Evolutionary conservation across 2,888 invertebrate species (phyloP), one percentile per base, ranked within the genome.

Genomic region (Tenthredo amoena): DNA sequence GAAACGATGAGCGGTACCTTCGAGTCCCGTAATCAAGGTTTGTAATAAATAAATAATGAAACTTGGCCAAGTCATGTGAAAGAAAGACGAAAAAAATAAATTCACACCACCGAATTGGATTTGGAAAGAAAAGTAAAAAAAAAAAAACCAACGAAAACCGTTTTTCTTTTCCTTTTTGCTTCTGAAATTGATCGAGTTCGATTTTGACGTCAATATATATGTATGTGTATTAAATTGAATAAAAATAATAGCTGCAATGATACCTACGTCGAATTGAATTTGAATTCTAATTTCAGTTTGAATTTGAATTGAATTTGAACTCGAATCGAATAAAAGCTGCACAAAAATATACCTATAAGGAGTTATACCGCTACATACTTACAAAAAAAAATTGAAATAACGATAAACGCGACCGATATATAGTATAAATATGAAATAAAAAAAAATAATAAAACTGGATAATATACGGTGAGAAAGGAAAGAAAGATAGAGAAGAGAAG

Each of bases 321-420:
- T 68, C 3, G 37, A 74, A 58, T 58, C 21, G 62, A 62, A 10
- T 71, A 37, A 18, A 71, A 71, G 2, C 71, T 37, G 71, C 71
- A 71, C 71, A 76, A 76, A 47, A 40, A 40, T 43, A 76, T 72
- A 72, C 68, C 31, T 68, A 31, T 68, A 7, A 68, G 26, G 21
- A 68, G 31, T 43, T 40, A 40, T 21, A 21, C 40, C 40, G 34
- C n/a, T 18, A 31, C 26, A n/a, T 47, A 47, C 12, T 47, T 12
- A 15, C 47, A 15, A 31, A 2, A n/a, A 47, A 47, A 40, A 76
- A 21, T 74, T 71, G 7, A 26, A 74, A 65, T 31, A 21, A 47
- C n/a, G 26, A 47, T 43, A 12, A 43, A 74, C 34, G 34, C 21
- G 40, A 10, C n/a, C n/a, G n/a, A 26, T 26, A 26, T 26, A 21